Percentiles rank a stretch among this genome's conserved stretches.
Evolutionary conservation across 2,113 vertebrate genomes (phyloP).

Genomic region (Crotalus horridus): DNA sequence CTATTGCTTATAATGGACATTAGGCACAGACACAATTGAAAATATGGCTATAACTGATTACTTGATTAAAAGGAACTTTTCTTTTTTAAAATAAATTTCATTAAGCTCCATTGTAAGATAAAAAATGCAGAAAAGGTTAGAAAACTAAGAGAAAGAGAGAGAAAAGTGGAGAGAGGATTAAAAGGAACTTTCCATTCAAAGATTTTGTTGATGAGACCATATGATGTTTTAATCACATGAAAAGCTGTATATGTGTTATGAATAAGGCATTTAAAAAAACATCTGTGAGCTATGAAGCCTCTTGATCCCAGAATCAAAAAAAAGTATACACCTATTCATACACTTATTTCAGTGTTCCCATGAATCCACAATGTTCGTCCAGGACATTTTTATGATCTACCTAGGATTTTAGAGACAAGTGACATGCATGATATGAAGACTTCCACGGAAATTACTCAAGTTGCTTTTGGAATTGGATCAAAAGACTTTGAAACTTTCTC

Average conservation of each 20-base stretch:
- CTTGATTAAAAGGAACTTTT: slow-evolving; percentile 21
- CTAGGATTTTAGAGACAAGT: slow-evolving; percentile 67
- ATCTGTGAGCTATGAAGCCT: slow-evolving; percentile 22
- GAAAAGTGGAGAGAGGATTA: not conserved
- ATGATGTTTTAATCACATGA: slow-evolving; percentile 24
- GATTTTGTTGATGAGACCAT: slow-evolving; percentile 36
- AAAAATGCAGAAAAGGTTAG: not conserved
- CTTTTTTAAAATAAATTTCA: not conserved
- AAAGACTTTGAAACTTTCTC: slow-evolving; percentile 68
- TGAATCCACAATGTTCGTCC: slow-evolving; percentile 62
- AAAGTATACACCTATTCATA: slow-evolving; percentile 16
- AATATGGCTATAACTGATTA: slow-evolving; percentile 24
- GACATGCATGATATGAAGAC: slow-evolving; percentile 64
- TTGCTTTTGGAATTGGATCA: slow-evolving; percentile 86
- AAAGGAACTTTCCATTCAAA: slow-evolving; percentile 24
- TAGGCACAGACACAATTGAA: not conserved
- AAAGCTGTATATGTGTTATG: slow-evolving; percentile 42
- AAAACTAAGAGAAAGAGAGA: not conserved
- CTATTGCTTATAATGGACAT: slow-evolving; percentile 39
- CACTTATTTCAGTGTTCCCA: slow-evolving; percentile 53
- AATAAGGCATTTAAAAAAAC: slow-evolving; percentile 41
- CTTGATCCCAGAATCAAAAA: slow-evolving; percentile 51
- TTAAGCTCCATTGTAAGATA: not conserved
- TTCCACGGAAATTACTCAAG: slow-evolving; percentile 75
- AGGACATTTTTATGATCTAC: slow-evolving; percentile 71